phyloP scores from a whole-genome alignment of 2,797 vertebrate species.

The Psittacula echo region DNA sequence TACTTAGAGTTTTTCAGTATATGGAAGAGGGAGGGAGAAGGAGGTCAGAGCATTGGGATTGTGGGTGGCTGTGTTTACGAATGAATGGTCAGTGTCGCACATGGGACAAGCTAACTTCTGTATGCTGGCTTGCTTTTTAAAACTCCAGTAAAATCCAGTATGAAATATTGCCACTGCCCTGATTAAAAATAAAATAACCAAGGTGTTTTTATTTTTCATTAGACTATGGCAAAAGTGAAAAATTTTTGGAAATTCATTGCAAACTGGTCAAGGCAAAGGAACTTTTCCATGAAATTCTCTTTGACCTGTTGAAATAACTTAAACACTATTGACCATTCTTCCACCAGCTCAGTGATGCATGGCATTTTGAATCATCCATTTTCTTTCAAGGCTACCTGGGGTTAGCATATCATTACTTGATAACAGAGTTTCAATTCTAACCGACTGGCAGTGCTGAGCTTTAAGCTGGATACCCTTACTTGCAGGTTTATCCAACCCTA shows the following conservation, averaged over 20 bases:
- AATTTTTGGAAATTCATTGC: background rate
- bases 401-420: conserved; percentile 38
- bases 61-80: background rate
- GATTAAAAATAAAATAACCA: background rate
- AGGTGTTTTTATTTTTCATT: background rate
- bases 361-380: conserved; percentile 58
- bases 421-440: conserved; percentile 37
- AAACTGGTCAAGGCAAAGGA: background rate
- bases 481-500: conserved; percentile 65
- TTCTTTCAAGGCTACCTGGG: conserved; percentile 39
- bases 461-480: conserved; percentile 34
- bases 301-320: conserved; percentile 49
- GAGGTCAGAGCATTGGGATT: background rate
- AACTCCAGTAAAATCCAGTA: background rate
- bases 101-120: background rate
- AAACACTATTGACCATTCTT: conserved; percentile 62
- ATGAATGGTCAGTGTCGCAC: background rate
- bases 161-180: background rate
- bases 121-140: background rate
- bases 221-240: background rate
- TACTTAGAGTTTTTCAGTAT: background rate
- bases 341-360: conserved; percentile 52
- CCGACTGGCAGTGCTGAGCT: background rate
- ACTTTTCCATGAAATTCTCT: conserved; percentile 10
- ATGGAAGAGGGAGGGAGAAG: background rate